Conservation (phyloP, 2,113 vertebrate species). For the Saccopteryx bilineata region DNA sequence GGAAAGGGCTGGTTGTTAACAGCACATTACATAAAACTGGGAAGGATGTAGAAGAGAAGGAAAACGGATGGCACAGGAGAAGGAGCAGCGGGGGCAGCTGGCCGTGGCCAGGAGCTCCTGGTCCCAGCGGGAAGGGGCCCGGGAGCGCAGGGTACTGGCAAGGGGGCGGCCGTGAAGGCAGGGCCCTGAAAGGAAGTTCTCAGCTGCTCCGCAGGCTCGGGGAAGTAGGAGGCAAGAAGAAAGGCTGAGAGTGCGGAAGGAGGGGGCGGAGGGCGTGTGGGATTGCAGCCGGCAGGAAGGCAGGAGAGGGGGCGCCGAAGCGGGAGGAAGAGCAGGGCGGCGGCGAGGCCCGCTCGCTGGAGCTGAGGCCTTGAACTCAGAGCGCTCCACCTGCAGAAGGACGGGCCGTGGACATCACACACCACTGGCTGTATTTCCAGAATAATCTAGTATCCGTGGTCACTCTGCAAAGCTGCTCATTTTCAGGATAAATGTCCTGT, state of each 20-base stretch:
- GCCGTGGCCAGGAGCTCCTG: background rate
- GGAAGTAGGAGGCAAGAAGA: slow-evolving; percentile 34
- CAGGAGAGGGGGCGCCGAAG: background rate
- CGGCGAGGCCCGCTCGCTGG: background rate
- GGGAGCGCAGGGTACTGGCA: accelerated
- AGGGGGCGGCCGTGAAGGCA: background rate
- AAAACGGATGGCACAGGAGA: accelerated
- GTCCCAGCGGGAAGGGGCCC: background rate
- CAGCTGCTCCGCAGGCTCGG: background rate
- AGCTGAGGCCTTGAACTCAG: background rate
- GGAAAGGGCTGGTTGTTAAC: background rate
- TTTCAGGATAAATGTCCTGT: background rate
- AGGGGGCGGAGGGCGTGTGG: background rate
- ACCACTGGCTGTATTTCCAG: background rate
- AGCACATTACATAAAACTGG: slow-evolving; percentile 41
- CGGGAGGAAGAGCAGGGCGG: background rate
- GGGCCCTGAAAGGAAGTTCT: background rate
- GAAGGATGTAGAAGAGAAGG: background rate
- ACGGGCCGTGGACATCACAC: background rate
- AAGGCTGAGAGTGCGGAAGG: background rate
- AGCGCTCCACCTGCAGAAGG: background rate
- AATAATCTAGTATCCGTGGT: background rate
- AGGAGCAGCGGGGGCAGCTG: background rate
- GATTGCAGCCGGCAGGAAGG: background rate
- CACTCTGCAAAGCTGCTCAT: background rate